Base-by-base conservation (phyloP, 2,113 vertebrate genomes). In the Prionailurus viverrinus region DNA sequence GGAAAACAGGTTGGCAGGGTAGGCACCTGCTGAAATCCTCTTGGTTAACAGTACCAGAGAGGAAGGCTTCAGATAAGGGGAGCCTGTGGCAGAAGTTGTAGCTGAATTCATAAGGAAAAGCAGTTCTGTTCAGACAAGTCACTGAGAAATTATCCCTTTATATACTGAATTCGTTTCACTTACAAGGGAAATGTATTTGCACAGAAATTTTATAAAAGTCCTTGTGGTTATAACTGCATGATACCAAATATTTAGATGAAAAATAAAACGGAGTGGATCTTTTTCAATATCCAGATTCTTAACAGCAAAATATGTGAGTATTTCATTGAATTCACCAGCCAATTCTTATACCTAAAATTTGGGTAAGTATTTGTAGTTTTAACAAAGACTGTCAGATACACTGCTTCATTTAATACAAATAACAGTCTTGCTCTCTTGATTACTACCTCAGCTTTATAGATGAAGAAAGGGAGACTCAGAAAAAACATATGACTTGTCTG, bases 301-400 rank as follows among this genome's bases (percentile, higher is more conserved):
- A 14, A 66, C 23, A 91, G 41, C 27, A 85, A 97, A 89, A 58
- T 68, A 89, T 78, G 89, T 91, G 58, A 93, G 33, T 74, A 31
- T 86, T 95, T 55, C 18, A 89, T 25, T 68, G 48, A 94, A 83
- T 80, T 97, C 48, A 83, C 25, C 2, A 89, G 68, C 29, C 86
- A 95, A 55, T 45, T 94, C 65, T 69, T 87, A 65, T 63, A 81
- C 78, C 33, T 61, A 88, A 96, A 48, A 88, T 96, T 53, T 89
- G 45, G n/a, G 31, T 74, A 63, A n/a, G 27, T 63, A 25, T 78
- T 81, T 95, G 14, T 16, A 53, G 14, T 96, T 94, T 83, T 90
- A 91, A 66, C 48, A 91, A 97, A 94, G 92, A 5, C 18, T 79
- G 71, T 80, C 11, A 8, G 65, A 11, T 80, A 48, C 3, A 16